A percentile compares a stretch with the other conserved stretches of the same genome.
These are phyloP conservation scores for Eudyptes chrysolophus DNA, from an alignment of 2,113 vertebrate species.

Conservation along the genomic window DNA sequence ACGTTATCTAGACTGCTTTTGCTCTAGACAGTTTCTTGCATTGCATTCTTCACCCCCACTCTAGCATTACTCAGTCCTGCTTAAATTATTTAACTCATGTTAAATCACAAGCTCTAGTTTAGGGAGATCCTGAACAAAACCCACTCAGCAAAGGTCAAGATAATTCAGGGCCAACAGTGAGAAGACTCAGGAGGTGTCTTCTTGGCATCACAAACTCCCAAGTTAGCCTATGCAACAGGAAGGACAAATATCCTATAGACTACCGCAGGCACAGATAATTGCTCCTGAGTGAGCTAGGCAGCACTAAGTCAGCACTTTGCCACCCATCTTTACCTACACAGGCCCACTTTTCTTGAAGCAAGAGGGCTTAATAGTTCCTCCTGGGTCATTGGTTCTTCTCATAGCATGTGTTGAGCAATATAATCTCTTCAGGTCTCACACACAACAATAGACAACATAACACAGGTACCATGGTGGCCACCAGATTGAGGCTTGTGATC, in stretches of 20 bases:
- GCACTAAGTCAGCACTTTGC: background rate
- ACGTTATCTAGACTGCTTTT: background rate
- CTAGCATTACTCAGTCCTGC: background rate
- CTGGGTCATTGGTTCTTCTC: background rate
- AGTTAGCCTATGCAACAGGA: accelerated
- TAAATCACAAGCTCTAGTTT: background rate
- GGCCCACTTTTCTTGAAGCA: background rate
- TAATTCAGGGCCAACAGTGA: background rate
- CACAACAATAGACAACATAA: background rate
- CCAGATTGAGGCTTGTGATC: background rate
- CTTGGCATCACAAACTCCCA: background rate
- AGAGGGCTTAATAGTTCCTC: background rate
- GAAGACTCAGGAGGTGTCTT: background rate
- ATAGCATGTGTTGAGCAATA: accelerated
- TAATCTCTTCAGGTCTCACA: background rate
- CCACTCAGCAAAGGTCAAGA: background rate
- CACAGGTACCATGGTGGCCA: background rate
- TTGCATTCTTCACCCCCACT: background rate
- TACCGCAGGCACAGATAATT: background rate
- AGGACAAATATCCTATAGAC: background rate
- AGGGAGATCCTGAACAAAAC: background rate
- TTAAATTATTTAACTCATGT: background rate
- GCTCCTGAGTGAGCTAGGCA: background rate
- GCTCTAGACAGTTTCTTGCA: background rate
- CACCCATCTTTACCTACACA: background rate